Conservation (phyloP, 92 coral and sea anemone species). For the Porites evermanni region DNA sequence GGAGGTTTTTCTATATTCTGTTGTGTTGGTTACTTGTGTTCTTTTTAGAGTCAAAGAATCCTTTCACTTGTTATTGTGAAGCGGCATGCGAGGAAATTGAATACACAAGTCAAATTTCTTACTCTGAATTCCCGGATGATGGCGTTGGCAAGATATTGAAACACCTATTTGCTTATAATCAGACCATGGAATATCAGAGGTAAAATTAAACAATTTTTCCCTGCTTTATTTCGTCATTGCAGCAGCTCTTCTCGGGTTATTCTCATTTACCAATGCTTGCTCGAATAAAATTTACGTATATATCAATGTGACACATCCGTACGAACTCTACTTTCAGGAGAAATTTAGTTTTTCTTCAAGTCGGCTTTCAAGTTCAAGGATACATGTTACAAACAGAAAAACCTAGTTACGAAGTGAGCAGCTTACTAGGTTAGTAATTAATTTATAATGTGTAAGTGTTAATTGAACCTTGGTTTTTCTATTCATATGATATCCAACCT, state of each 20-base stretch:
- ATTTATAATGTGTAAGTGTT: too few species aligned
- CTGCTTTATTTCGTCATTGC: too few species aligned
- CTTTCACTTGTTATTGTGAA: slow-evolving; percentile 46
- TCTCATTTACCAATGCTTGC: too few species aligned
- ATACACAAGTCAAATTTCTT: slow-evolving; percentile 59
- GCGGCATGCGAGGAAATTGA: slow-evolving; percentile 54
- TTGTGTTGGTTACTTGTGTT: too few species aligned
- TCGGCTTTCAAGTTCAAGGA: slow-evolving; percentile 54
- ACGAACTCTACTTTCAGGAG: slow-evolving; percentile 13
- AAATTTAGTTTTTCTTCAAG: slow-evolving; percentile 61
- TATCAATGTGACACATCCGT: background rate
- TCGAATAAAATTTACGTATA: too few species aligned
- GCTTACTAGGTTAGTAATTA: slow-evolving; percentile 49
- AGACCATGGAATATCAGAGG: slow-evolving; percentile 54
- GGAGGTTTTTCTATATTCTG: too few species aligned
- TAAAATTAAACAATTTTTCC: background rate
- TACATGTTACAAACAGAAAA: slow-evolving; percentile 32
- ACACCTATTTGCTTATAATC: slow-evolving; percentile 12
- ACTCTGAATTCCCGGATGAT: slow-evolving; percentile 71
- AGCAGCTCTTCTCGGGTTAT: too few species aligned
- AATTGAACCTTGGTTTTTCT: too few species aligned
- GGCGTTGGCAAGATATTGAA: slow-evolving; percentile 38
- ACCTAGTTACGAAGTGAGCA: slow-evolving; percentile 48
- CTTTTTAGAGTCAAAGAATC: slow-evolving; percentile 14
- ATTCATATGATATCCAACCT: too few species aligned